A percentile compares a stretch with the other conserved stretches of the same genome.
These are phyloP conservation scores for Hydriomena furcata DNA, from an alignment of 2,888 invertebrate species.

Conservation along the genomic window DNA sequence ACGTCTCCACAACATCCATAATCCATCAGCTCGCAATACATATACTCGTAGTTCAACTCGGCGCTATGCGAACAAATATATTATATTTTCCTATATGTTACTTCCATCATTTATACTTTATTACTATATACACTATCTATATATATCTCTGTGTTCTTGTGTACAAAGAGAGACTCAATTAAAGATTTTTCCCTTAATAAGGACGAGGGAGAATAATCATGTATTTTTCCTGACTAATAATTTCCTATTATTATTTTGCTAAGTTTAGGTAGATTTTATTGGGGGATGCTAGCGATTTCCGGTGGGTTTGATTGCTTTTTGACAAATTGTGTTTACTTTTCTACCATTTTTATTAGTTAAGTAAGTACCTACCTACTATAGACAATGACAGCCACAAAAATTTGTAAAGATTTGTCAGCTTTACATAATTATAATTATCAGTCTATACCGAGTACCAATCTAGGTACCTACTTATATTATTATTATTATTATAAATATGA, in stretches of 20 bases:
- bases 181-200: constrained; percentile 77
- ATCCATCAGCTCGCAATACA: constrained; percentile 69
- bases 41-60: constrained; percentile 65
- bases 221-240: constrained; percentile 31
- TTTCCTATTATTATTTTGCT: constrained; percentile 23
- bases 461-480: no score
- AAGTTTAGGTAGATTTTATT: constrained; percentile 1
- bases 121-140: constrained; percentile 69
- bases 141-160: constrained; percentile 41
- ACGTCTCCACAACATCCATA: constrained; percentile 47
- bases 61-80: constrained; percentile 80
- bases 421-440: no score
- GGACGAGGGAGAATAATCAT: constrained; percentile 28
- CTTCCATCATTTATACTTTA: constrained; percentile 84
- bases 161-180: constrained; percentile 64
- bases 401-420: no score
- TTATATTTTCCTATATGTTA: constrained; percentile 82
- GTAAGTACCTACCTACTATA: no score
- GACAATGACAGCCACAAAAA: no score
- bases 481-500: no score
- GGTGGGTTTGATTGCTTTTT: no score
- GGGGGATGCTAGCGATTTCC: no score
- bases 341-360: no score
- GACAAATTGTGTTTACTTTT: no score
- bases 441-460: no score